Evolutionary conservation across 2,888 invertebrate species (phyloP).

Genomic region (Oligia strigilis): DNA sequence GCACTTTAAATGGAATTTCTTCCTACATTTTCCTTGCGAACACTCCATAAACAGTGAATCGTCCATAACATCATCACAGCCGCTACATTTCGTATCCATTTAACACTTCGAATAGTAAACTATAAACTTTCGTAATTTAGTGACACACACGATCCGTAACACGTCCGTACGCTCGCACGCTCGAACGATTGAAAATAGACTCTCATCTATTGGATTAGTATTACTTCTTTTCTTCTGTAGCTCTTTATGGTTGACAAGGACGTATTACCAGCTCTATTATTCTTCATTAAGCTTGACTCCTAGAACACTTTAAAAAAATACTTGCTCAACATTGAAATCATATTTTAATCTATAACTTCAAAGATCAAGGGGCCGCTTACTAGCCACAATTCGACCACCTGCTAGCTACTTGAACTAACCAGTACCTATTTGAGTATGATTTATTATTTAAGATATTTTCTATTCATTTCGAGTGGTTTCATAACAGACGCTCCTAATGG

Average conservation of each 20-base stretch:
- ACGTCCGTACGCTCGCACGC: too few relatives aligned
- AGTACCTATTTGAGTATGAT: constrained; percentile 83
- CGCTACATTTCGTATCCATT: too few relatives aligned
- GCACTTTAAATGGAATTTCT: too few relatives aligned
- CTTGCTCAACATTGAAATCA: constrained; percentile 25
- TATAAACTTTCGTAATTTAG: too few relatives aligned
- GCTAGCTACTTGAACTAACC: constrained; percentile 75
- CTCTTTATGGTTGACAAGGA: neutral
- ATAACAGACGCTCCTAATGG: constrained; percentile 76
- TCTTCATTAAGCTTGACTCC: neutral
- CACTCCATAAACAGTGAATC: too few relatives aligned
- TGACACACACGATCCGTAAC: too few relatives aligned
- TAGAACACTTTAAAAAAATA: constrained; percentile 3
- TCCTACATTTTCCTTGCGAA: too few relatives aligned
- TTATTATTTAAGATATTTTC: constrained; percentile 77
- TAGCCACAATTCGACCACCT: constrained; percentile 70
- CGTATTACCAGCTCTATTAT: neutral
- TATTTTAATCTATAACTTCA: constrained; percentile 40
- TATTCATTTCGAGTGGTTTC: constrained; percentile 79
- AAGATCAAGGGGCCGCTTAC: constrained; percentile 43
- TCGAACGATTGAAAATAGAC: too few relatives aligned
- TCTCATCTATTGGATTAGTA: neutral
- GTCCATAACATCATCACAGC: too few relatives aligned
- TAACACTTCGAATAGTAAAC: too few relatives aligned
- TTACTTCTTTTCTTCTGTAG: neutral